A percentile compares a stretch with the other conserved stretches of the same genome.
phyloP scores from a whole-genome alignment of 2,797 vertebrate species.

The Myotis myotis region DNA sequence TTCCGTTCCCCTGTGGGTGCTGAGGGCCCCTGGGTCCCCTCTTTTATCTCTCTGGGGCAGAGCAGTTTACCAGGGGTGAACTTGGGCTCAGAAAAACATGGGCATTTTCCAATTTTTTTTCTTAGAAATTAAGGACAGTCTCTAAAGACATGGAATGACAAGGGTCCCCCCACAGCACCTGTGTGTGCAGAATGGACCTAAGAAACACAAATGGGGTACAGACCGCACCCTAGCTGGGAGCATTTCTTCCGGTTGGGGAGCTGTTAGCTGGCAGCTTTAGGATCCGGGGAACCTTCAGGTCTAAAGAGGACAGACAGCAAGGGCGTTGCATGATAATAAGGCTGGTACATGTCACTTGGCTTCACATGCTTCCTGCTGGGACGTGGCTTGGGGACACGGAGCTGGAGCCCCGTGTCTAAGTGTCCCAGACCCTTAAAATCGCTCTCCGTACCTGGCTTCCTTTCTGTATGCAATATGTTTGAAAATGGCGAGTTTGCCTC shows the following conservation, averaged over 20 bases:
- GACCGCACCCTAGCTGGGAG: not conserved
- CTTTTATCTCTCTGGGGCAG: not conserved
- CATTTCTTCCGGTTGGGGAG: not conserved
- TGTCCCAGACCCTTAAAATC: slow-evolving; percentile 40
- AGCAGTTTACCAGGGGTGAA: not conserved
- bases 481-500: slow-evolving; percentile 56
- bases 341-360: not conserved
- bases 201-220: not conserved
- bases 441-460: not conserved
- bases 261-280: not conserved
- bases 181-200: rapidly evolving
- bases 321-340: not conserved
- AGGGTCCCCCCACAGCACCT: rapidly evolving
- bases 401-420: not conserved
- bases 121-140: not conserved
- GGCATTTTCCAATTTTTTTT: not conserved
- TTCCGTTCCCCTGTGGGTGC: not conserved
- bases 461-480: not conserved
- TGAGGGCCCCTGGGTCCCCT: not conserved
- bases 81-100: not conserved
- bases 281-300: not conserved
- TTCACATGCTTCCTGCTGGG: not conserved
- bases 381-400: not conserved
- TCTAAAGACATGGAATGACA: not conserved
- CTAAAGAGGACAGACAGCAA: slow-evolving; percentile 21